Percentiles rank a stretch among this genome's conserved stretches.
Evolutionary conservation across 2,113 vertebrate species (phyloP).

Genomic region (Elgaria multicarinata): DNA sequence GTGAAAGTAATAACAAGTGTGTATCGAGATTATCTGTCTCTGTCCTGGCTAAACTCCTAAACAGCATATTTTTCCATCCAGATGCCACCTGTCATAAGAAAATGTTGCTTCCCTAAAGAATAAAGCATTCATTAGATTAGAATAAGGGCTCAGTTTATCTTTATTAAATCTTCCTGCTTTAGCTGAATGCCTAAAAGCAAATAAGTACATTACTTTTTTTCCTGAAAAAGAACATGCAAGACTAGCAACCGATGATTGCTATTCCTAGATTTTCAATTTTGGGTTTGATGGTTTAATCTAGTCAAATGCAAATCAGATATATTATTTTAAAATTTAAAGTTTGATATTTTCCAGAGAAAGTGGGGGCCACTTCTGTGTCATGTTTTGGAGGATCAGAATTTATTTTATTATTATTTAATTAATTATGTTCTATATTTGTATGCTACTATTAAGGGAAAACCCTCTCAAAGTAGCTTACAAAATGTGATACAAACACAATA

Average conservation of each 20-base stretch:
- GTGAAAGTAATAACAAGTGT: constrained; percentile 45
- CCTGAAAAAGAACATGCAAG: not conserved
- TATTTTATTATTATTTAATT: too few species aligned
- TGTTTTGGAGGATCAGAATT: constrained; percentile 15
- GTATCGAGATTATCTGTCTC: constrained; percentile 17
- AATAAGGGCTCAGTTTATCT: not conserved
- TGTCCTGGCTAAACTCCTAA: constrained; percentile 13
- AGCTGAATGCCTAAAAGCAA: constrained; percentile 20
- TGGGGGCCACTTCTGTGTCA: not conserved
- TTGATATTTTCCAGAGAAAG: constrained; percentile 27
- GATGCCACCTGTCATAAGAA: constrained; percentile 9
- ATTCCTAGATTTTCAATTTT: constrained; percentile 19
- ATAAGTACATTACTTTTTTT: not conserved
- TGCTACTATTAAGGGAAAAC: too few species aligned
- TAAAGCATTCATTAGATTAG: not conserved
- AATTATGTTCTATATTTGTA: too few species aligned
- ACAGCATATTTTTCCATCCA: constrained; percentile 2
- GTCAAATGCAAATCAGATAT: constrained; percentile 32
- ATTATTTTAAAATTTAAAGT: constrained; percentile 60
- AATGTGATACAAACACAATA: too few species aligned
- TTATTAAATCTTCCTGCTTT: constrained; percentile 23
- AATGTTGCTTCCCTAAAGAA: constrained; percentile 17
- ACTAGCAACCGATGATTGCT: constrained; percentile 9
- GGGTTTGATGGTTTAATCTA: not conserved
- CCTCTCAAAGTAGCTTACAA: too few species aligned